Evolutionary conservation across 1,140 invertebrate species (phyloP).

Genomic region (Tetramorium alpestre): DNA sequence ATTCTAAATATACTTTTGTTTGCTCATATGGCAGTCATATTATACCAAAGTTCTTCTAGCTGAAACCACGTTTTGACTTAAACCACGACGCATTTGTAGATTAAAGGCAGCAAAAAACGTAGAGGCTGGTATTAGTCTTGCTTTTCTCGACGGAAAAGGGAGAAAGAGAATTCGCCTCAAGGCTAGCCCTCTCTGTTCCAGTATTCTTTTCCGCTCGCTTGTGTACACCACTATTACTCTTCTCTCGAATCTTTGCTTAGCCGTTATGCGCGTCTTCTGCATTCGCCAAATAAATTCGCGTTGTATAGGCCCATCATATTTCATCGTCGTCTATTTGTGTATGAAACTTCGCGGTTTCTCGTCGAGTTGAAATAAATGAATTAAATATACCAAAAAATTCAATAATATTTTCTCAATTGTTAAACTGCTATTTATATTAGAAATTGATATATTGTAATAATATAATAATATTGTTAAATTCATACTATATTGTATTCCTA

Average conservation of each 20-base stretch:
- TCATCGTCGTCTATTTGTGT: constrained; percentile 23
- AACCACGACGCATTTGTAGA: constrained; percentile 52
- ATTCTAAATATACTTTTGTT: background rate
- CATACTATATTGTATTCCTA: background rate
- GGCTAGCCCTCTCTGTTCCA: background rate
- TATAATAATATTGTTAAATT: background rate
- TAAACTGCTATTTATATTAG: background rate
- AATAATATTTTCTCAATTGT: background rate
- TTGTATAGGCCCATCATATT: background rate
- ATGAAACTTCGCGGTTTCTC: background rate
- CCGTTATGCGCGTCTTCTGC: constrained; percentile 7
- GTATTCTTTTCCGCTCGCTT: constrained; percentile 39
- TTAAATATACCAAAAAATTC: background rate
- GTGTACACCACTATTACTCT: background rate
- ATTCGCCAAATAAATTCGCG: constrained; percentile 33
- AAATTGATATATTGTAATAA: background rate
- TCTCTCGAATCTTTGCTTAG: constrained; percentile 29
- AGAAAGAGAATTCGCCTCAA: constrained; percentile 37
- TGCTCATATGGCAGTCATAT: background rate
- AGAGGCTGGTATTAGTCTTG: constrained; percentile 19
- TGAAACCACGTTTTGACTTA: background rate
- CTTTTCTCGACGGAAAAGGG: background rate
- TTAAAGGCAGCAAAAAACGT: constrained; percentile 52
- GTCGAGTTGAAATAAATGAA: background rate
- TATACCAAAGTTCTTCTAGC: background rate